phyloP scores from a whole-genome alignment of 2,797 vertebrate genomes.

The Takifugu ocellatus region DNA sequence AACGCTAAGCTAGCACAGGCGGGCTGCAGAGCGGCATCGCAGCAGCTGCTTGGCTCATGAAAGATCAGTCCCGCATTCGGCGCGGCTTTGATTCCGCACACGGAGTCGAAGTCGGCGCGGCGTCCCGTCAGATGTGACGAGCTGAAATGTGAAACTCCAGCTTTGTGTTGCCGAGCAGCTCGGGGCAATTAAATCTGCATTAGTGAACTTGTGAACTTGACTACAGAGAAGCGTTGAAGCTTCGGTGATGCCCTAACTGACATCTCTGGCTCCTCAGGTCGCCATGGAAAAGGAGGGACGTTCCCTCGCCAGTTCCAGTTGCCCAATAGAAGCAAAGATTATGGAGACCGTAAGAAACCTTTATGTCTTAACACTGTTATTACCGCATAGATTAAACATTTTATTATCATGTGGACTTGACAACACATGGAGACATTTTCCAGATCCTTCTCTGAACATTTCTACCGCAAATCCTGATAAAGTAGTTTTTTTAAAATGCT shows the following conservation, averaged over 20 bases:
- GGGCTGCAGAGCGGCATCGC: conserved; percentile 34
- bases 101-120: conserved; percentile 7
- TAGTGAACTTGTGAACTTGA: background rate
- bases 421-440: background rate
- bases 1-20: conserved; percentile 45
- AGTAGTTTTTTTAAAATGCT: conserved; percentile 9
- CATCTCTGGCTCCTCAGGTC: conserved; percentile 61
- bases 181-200: background rate
- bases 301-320: conserved; percentile 90
- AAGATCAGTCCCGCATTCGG: conserved; percentile 10
- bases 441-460: conserved; percentile 3
- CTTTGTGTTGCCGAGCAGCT: background rate
- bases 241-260: conserved; percentile 8
- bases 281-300: conserved; percentile 89
- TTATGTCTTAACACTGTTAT: conserved; percentile 19
- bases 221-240: background rate
- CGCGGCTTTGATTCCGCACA: conserved; percentile 18
- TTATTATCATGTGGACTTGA: conserved; percentile 12
- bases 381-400: conserved; percentile 24
- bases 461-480: conserved; percentile 14
- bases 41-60: conserved; percentile 22
- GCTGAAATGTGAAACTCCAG: conserved; percentile 4
- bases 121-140: conserved; percentile 19
- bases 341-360: conserved; percentile 83
- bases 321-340: conserved; percentile 88